phyloP scores from a whole-genome alignment of 2,888 invertebrate genomes.

The Magallana nippona region DNA sequence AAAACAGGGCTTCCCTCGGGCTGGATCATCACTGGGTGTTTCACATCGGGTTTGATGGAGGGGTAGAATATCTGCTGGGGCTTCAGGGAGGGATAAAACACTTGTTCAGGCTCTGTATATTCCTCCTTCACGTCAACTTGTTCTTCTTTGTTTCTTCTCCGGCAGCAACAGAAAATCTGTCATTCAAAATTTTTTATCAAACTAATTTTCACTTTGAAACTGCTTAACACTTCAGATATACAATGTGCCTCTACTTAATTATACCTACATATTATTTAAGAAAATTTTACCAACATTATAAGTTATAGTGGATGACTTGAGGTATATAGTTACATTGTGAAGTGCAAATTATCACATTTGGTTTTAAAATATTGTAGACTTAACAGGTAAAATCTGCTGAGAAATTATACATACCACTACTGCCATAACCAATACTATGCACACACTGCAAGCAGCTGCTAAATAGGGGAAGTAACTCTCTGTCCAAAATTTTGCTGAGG shows the following conservation, averaged over 20 bases:
- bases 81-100: slow-evolving; percentile 70
- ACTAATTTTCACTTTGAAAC: too few species aligned
- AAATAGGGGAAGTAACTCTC: slow-evolving; percentile 68
- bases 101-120: slow-evolving; percentile 61
- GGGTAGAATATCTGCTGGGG: slow-evolving; percentile 73
- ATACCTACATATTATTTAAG: too few species aligned
- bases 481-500: slow-evolving; percentile 61
- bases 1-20: slow-evolving; percentile 68
- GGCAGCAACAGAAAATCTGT: slow-evolving; percentile 71
- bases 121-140: slow-evolving; percentile 56
- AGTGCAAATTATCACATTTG: too few species aligned
- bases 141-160: slow-evolving; percentile 57
- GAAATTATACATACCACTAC: slow-evolving; percentile 59
- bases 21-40: slow-evolving; percentile 71
- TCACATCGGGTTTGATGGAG: slow-evolving; percentile 68
- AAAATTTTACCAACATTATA: not conserved
- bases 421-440: slow-evolving; percentile 56
- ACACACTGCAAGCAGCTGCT: slow-evolving; percentile 61
- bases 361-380: too few species aligned
- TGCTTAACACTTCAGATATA: too few species aligned
- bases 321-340: too few species aligned
- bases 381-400: too few species aligned
- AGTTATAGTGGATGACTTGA: too few species aligned
- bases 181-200: not conserved
- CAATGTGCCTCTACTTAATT: too few species aligned